phyloP scores from a whole-genome alignment of 2,113 vertebrate species.

The Myrmecophaga tridactyla region DNA sequence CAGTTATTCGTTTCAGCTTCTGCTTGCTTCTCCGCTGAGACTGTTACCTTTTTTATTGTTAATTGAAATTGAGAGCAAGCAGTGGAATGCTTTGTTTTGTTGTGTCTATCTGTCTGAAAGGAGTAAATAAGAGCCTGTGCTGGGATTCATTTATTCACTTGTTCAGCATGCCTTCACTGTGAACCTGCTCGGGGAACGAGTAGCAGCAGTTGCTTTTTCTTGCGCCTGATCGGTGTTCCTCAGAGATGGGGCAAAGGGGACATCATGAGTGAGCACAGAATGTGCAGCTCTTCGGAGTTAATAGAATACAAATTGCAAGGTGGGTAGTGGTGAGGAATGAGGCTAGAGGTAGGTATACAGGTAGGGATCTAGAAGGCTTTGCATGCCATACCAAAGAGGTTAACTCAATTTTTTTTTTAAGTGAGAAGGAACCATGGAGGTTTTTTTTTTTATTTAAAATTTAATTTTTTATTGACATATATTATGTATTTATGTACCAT shows the following conservation, averaged over 20 bases:
- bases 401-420: background rate
- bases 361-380: background rate
- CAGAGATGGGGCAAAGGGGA: background rate
- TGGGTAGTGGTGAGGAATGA: background rate
- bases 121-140: background rate
- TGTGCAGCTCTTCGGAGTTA: background rate
- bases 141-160: accelerated
- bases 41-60: slow-evolving; percentile 30
- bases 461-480: no score
- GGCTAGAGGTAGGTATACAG: background rate
- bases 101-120: slow-evolving; percentile 23
- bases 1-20: background rate
- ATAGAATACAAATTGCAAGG: background rate
- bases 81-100: background rate
- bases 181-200: background rate
- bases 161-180: accelerated
- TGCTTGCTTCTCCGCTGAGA: background rate
- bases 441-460: no score
- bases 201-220: background rate
- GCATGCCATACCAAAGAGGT: background rate
- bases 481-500: no score
- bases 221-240: background rate
- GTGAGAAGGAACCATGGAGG: background rate
- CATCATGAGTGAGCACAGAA: background rate
- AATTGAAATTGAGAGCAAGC: slow-evolving; percentile 27